phyloP scores from a whole-genome alignment of 2,888 invertebrate species.

The Caenorhabditis angaria region DNA sequence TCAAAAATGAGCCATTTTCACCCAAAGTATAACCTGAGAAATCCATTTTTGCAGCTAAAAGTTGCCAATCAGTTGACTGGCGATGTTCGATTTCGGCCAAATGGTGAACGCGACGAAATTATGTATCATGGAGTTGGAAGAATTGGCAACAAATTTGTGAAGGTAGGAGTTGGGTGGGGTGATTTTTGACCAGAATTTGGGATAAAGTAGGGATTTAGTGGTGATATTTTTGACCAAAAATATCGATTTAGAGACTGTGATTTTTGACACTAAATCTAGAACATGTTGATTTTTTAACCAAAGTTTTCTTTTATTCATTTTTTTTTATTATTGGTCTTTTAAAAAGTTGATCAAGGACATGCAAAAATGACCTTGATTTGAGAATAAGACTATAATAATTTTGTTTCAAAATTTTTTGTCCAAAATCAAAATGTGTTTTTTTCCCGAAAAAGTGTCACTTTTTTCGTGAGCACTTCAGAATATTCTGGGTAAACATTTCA shows the following conservation, averaged over 20 bases:
- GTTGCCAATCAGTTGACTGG: conserved; percentile 56
- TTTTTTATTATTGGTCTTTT: too few species aligned
- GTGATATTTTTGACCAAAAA: too few species aligned
- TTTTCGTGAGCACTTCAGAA: conserved; percentile 1
- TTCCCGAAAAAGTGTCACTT: not conserved
- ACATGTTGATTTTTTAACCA: too few species aligned
- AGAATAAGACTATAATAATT: too few species aligned
- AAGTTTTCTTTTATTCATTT: too few species aligned
- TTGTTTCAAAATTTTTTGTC: too few species aligned
- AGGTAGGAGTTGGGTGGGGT: conserved; percentile 23
- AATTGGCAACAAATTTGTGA: conserved; percentile 55
- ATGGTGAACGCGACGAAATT: conserved; percentile 52
- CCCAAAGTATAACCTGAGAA: not conserved
- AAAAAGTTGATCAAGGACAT: too few species aligned
- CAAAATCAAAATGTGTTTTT: too few species aligned
- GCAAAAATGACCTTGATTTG: too few species aligned
- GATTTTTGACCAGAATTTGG: not conserved
- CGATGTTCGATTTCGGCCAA: conserved; percentile 48
- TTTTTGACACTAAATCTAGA: too few species aligned
- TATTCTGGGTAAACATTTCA: not conserved
- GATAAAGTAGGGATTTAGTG: too few species aligned
- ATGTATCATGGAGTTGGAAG: conserved; percentile 53
- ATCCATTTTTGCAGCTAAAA: conserved; percentile 38
- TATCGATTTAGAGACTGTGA: too few species aligned
- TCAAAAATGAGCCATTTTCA: not conserved